Evolutionary conservation across 1,140 invertebrate species (phyloP), one percentile per base, ranked within the genome.

Genomic region (Parapsyche elsis): DNA sequence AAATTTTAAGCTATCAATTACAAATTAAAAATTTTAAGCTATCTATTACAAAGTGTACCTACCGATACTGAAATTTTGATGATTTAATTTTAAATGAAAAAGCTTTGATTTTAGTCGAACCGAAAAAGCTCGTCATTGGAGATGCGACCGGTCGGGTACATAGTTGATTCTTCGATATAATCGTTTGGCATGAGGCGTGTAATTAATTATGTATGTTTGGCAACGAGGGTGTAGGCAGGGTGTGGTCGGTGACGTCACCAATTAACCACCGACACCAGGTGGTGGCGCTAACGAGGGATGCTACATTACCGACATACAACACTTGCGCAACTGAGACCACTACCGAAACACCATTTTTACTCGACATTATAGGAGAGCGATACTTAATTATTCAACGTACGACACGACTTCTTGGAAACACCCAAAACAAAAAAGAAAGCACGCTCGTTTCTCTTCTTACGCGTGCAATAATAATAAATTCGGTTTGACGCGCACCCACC

Each of bases 181-280:
- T 67, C 64, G 64, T 24, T 30, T 19, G 49, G 49, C 49, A 53
- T 19, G 49, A 61, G 21, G 59, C 46, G 49, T 75, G 45, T 77
- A 57, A 77, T 77, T 77, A 77, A 64, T 77, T 64, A 77, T 77
- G 75, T 16, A 77, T 67, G 75, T 64, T 77, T 21, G n/a, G 30
- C 16, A 14, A 57, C 73, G 49, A 45, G 73, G 73, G 24, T 57
- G 53, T 75, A 77, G 9, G 46, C 38, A 64, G 75, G 30, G 75
- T 77, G 75, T 64, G 75, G 75, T 49, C 45, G 30, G 19, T 77
- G 75, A 77, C 75, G 75, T 77, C 75, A 77, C 53, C 75, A 77
- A 77, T 77, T 77, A 77, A 77, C 75, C 75, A 77, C 75, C 75
- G 75, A 77, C 75, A 77, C 75, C 75, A 77, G 75, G 75, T 77